phyloP scores from a whole-genome alignment of 2,888 invertebrate species.

The Ectemnius lituratus region DNA sequence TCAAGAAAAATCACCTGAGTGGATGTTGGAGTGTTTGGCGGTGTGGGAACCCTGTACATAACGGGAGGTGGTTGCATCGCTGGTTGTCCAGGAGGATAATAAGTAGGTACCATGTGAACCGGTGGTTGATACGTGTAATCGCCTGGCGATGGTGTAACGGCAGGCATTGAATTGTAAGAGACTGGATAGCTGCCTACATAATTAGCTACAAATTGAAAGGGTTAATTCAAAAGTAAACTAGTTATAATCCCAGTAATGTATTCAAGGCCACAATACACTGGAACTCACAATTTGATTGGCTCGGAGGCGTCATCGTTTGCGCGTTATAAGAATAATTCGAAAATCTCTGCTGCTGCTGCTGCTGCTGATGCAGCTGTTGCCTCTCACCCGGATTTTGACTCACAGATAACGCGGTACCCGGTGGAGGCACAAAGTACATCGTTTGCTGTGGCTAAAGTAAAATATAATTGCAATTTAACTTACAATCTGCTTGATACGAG shows the following conservation, averaged over 20 bases:
- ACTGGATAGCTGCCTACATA: conserved; percentile 72
- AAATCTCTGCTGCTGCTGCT: conserved; percentile 71
- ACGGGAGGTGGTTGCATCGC: conserved; percentile 72
- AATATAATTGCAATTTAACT: neutral
- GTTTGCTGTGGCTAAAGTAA: conserved; percentile 70
- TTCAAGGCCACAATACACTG: too few relatives aligned
- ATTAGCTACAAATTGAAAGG: conserved; percentile 63
- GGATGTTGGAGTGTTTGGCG: conserved; percentile 74
- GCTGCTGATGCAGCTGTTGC: conserved; percentile 68
- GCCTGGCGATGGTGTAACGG: conserved; percentile 68
- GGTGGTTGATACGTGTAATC: conserved; percentile 73
- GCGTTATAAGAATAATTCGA: conserved; percentile 72
- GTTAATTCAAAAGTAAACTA: neutral
- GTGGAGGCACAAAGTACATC: conserved; percentile 75
- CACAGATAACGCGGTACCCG: conserved; percentile 69
- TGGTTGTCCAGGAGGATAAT: conserved; percentile 72
- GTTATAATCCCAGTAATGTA: too few relatives aligned
- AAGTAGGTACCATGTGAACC: conserved; percentile 73
- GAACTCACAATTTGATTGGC: conserved; percentile 68
- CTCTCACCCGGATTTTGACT: conserved; percentile 70
- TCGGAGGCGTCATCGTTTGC: conserved; percentile 73
- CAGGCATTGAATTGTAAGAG: conserved; percentile 71
- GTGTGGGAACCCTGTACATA: conserved; percentile 75
- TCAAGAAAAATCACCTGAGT: conserved; percentile 64
- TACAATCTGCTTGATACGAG: neutral